Evolutionary conservation across 2,888 invertebrate species (phyloP).

Genomic region (Metacarcinus magister): DNA sequence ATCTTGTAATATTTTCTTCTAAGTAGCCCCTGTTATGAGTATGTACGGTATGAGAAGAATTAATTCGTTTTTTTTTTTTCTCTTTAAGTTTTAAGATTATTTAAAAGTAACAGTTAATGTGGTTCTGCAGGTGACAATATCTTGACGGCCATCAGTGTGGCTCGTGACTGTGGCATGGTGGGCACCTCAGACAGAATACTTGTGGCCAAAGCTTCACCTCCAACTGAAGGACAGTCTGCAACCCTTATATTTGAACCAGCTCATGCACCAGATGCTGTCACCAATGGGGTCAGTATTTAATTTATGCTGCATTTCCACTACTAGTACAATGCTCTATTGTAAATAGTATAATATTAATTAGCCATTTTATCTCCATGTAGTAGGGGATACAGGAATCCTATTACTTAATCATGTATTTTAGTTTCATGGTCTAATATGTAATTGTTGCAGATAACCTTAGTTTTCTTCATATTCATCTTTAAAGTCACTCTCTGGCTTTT

Average conservation of each 20-base stretch:
- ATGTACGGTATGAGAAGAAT: no score
- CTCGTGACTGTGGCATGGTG: conserved; percentile 95
- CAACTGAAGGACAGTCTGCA: conserved; percentile 51
- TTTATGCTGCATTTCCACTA: background rate
- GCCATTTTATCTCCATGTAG: no score
- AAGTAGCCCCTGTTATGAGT: no score
- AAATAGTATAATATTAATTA: background rate
- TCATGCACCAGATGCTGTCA: conserved; percentile 61
- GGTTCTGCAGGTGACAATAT: conserved; percentile 87
- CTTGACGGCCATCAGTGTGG: conserved; percentile 96
- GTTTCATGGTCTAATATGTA: no score
- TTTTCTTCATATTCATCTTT: no score
- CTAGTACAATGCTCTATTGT: background rate
- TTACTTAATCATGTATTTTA: no score
- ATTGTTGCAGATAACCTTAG: no score
- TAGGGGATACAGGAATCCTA: no score
- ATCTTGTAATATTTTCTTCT: no score
- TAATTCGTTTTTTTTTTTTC: no score
- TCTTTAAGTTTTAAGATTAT: background rate
- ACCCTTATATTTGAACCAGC: conserved; percentile 74
- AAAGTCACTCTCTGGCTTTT: no score
- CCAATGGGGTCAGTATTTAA: background rate
- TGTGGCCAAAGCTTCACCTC: conserved; percentile 85
- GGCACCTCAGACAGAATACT: conserved; percentile 87
- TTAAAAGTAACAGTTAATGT: background rate